phyloP scores from a whole-genome alignment of 1,140 invertebrate genomes.

The Theocolax elegans region DNA sequence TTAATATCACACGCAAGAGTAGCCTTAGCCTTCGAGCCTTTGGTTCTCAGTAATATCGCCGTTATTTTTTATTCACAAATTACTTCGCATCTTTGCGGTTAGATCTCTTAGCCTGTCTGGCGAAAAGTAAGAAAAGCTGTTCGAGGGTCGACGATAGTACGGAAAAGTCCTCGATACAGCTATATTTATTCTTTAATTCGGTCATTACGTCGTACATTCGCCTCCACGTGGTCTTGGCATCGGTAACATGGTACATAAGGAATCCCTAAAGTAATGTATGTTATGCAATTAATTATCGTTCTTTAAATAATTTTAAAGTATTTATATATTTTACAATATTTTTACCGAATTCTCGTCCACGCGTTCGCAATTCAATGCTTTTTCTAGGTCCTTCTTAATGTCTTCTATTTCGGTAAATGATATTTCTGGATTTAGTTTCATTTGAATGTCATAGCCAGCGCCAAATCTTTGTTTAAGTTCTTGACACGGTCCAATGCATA shows the following conservation, averaged over 20 bases:
- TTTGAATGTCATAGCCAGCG: slow-evolving; percentile 67
- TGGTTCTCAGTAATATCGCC: slow-evolving; percentile 23
- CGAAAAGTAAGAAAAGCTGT: slow-evolving; percentile 65
- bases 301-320: too few relatives aligned
- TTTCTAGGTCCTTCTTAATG: slow-evolving; percentile 57
- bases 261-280: slow-evolving; percentile 50
- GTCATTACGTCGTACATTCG: slow-evolving; percentile 62
- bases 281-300: background rate
- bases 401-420: slow-evolving; percentile 44
- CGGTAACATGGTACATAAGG: slow-evolving; percentile 61
- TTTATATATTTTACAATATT: too few relatives aligned
- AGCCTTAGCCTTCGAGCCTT: slow-evolving; percentile 19
- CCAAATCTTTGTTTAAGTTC: slow-evolving; percentile 74
- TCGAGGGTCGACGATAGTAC: slow-evolving; percentile 64
- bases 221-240: slow-evolving; percentile 59
- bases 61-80: background rate
- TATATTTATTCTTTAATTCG: slow-evolving; percentile 55
- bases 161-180: slow-evolving; percentile 62
- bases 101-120: slow-evolving; percentile 49
- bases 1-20: slow-evolving; percentile 38
- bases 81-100: slow-evolving; percentile 28
- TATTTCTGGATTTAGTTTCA: slow-evolving; percentile 58
- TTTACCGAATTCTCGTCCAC: slow-evolving; percentile 60
- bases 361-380: slow-evolving; percentile 56
- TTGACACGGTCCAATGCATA: slow-evolving; percentile 77